Conservation (phyloP, 2,888 invertebrate species). For the Philaethria dido region DNA sequence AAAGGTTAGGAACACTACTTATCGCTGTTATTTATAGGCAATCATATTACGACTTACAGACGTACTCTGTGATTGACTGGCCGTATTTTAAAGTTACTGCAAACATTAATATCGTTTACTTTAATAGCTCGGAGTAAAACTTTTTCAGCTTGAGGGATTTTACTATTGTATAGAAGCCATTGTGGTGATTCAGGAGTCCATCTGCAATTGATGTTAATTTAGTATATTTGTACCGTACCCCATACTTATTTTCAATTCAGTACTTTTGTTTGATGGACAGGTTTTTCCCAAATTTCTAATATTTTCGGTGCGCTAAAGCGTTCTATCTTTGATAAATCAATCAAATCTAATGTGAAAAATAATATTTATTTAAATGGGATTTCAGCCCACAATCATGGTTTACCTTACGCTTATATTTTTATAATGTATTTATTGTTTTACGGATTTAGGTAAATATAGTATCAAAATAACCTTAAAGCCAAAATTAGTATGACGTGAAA, state of each 20-base stretch:
- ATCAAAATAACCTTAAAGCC: slow-evolving; percentile 55
- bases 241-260: too few relatives aligned
- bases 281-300: too few relatives aligned
- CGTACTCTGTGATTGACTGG: slow-evolving; percentile 76
- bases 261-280: too few relatives aligned
- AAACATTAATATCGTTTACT: slow-evolving; percentile 62
- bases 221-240: too few relatives aligned
- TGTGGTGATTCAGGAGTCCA: slow-evolving; percentile 77
- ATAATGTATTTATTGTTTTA: too few relatives aligned
- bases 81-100: slow-evolving; percentile 72
- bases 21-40: slow-evolving; percentile 32
- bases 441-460: background rate
- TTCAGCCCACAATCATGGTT: background rate
- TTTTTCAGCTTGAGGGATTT: slow-evolving; percentile 63
- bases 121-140: slow-evolving; percentile 63
- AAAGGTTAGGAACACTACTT: slow-evolving; percentile 35
- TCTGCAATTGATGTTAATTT: slow-evolving; percentile 47
- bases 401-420: too few relatives aligned
- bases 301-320: too few relatives aligned
- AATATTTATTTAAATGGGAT: background rate
- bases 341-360: too few relatives aligned
- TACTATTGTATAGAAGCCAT: slow-evolving; percentile 70
- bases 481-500: slow-evolving; percentile 54
- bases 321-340: too few relatives aligned
- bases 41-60: slow-evolving; percentile 54